Base-by-base conservation (phyloP, 1,140 invertebrate species). In the Drosophila neocordata region DNA sequence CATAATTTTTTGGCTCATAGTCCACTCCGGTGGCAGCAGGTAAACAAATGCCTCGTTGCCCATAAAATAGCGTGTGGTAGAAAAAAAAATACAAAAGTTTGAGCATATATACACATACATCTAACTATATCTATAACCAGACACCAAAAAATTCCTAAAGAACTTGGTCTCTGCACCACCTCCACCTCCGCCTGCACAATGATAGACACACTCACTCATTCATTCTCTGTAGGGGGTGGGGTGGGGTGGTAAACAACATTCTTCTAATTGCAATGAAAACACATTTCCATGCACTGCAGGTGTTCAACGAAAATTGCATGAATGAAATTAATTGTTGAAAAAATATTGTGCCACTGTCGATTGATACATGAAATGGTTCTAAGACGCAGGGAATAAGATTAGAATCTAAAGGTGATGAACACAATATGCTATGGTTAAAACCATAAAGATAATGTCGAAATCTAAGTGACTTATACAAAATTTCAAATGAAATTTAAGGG, bases 211-310 rank as follows among this genome's bases (percentile, higher is more conserved):
- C 41, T 18, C 41, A 44, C n/a, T 44, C 41, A 44, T 2, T 44
- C 13, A 44, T 20, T 48, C 41, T 20, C 15, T 48, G 34, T 12
- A 12, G 1, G 41, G 15, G 41, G 13, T 6, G 38, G 24, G 22
- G 27, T 38, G 22, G 38, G 34, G n/a, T n/a, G n/a, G 59, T 65
- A 84, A 83, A 70, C 67, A 79, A 73, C 77, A 77, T 71, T 77
- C 74, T 73, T 79, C 74, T 87, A 88, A 87, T 88, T 88, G 83
- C 83, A 88, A 87, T 71, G 76, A 87, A 88, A 88, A 87, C 83
- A 88, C 62, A 88, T 83, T 87, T 73, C 24, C 34, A 48, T 62
- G 67, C 83, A 73, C 83, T 62, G 75, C 83, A 88, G 83, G 83
- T 87, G 73, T 58, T 69, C 69, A 67, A 66, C 65, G 58, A 64